Evolutionary conservation across 2,113 vertebrate genomes (phyloP), one percentile per base, ranked within the genome.

Genomic region (Turnix velox): DNA sequence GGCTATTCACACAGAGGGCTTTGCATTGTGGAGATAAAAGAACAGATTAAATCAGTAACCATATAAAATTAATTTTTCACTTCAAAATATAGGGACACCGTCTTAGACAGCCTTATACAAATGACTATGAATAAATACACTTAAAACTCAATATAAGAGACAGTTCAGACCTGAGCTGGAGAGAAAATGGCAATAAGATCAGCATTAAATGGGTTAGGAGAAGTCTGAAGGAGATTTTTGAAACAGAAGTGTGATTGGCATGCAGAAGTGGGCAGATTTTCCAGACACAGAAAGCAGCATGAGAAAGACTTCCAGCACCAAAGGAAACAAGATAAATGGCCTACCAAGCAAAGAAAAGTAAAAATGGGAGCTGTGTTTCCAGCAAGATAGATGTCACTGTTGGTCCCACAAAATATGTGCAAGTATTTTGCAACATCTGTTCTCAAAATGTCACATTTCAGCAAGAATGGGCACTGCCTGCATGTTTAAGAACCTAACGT

Each of bases 261-360:
- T 92, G 91, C 88, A 93, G 58, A 94, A 94, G 88, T 84, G 66
- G 88, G 84, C 84, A 95, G 92, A 90, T 91, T 96, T 96, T 96
- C 42, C 94, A 94, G 89, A 76, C 88, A 72, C 49, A 71, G 55
- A 92, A 88, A 92, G 82, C 80, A 92, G 80, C 80, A 84, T 54
- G 58, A 63, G 71, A 69, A 88, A 94, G 79, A 87, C 73, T 90
- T 73, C 54, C n/a, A 95, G 74, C 0, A 6, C 92, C 94, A 94
- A 93, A 89, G 69, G 69, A 92, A 96, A 87, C 65, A 92, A 93
- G 92, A 95, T 65, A 87, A 95, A 88, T 0, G 13, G 45, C 84
- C 92, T 92, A 87, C 18, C 42, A 45, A 91, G 91, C 20, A 87
- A 90, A 90, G 88, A 62, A 76, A 74, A 92, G 84, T 57, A 81